phyloP scores from a whole-genome alignment of 2,888 invertebrate species.

The Arrhopalites spinosus region DNA sequence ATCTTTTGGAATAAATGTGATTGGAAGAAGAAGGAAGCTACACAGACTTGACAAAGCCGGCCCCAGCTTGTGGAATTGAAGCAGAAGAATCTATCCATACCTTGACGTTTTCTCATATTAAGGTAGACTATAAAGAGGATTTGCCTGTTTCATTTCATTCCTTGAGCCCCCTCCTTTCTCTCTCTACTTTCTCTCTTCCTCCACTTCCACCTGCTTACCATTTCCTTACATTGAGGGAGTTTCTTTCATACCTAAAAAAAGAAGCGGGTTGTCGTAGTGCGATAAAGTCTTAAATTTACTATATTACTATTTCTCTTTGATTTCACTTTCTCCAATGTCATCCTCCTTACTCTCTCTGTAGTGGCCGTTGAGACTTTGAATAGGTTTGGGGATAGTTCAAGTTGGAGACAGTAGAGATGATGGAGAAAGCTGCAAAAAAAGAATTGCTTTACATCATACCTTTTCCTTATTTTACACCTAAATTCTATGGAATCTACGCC shows the following conservation, averaged over 20 bases:
- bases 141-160: slow-evolving; percentile 27
- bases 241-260: slow-evolving; percentile 14
- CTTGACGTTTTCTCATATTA: slow-evolving; percentile 26
- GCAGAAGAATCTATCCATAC: slow-evolving; percentile 4
- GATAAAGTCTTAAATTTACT: slow-evolving; percentile 34
- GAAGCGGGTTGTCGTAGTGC: slow-evolving; percentile 15
- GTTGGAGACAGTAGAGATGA: too few species aligned
- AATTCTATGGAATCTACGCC: too few species aligned
- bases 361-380: too few species aligned
- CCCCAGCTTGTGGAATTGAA: background rate
- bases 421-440: background rate
- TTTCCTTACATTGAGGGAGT: too few species aligned
- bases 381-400: too few species aligned
- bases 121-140: slow-evolving; percentile 34
- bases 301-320: slow-evolving; percentile 13
- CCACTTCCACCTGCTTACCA: background rate
- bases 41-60: background rate
- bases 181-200: background rate
- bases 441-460: background rate
- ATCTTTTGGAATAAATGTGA: background rate
- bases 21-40: background rate
- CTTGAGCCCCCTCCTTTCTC: slow-evolving; percentile 8
- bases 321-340: background rate
- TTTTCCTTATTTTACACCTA: background rate
- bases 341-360: background rate